These are phyloP conservation scores for Dicrostonyx torquatus DNA, from an alignment of 2,797 vertebrate genomes.

Conservation along the genomic window DNA sequence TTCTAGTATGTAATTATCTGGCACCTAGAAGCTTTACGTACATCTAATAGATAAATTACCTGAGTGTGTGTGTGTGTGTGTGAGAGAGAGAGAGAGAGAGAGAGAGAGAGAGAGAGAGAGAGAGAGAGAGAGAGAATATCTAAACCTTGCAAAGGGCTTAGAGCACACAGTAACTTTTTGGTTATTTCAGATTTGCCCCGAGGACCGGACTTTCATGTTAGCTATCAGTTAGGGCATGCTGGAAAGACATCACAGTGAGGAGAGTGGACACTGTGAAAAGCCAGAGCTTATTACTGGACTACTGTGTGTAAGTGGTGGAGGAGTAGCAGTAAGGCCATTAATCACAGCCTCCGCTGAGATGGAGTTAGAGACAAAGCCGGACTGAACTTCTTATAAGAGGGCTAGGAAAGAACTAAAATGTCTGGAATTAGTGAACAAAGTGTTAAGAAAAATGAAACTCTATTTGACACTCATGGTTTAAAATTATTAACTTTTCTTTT, in stretches of 20 bases:
- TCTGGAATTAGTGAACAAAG: not conserved
- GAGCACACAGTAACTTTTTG: not conserved
- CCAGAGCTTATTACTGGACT: not conserved
- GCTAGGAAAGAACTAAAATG: not conserved
- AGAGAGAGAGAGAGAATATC: not conserved
- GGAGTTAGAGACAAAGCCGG: not conserved
- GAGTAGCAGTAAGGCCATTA: not conserved
- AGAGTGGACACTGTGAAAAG: not conserved
- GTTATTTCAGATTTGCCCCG: not conserved
- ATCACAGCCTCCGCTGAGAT: not conserved
- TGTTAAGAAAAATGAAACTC: constrained; percentile 51
- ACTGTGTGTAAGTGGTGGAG: not conserved
- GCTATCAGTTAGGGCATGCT: not conserved
- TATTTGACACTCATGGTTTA: constrained; percentile 28
- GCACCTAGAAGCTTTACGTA: not conserved
- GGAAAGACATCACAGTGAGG: not conserved
- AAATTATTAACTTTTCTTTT: constrained; percentile 67
- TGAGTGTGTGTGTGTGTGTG: not conserved
- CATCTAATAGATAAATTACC: not conserved
- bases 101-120: not conserved
- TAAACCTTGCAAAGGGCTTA: not conserved
- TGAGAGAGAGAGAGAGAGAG: not conserved
- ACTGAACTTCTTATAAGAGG: not conserved
- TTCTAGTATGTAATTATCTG: not conserved
- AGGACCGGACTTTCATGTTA: not conserved